Conservation (phyloP, 2,797 vertebrate genomes). For the Microchirus variegatus region DNA sequence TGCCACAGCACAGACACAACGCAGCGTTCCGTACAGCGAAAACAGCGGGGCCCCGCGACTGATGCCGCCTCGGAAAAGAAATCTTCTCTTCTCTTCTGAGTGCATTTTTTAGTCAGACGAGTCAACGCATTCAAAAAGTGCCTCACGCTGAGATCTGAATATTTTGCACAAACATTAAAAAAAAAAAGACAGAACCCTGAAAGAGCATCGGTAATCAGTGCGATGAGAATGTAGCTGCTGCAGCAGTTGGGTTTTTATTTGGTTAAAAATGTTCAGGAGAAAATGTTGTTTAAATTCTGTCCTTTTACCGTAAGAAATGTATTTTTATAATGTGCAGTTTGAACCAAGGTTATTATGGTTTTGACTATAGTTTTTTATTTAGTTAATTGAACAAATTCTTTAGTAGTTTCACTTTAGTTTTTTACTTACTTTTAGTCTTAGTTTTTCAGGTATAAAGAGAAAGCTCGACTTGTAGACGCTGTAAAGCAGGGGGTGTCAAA, state of each 20-base stretch:
- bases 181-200: neutral
- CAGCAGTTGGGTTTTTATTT: no score
- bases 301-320: no score
- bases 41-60: conserved; percentile 20
- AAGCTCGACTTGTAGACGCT: no score
- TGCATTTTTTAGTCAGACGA: conserved; percentile 17
- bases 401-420: no score
- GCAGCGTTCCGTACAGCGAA: conserved; percentile 1
- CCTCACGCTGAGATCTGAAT: conserved; percentile 12
- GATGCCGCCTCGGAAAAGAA: neutral
- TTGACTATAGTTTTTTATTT: no score
- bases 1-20: conserved; percentile 5
- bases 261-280: conserved; percentile 3
- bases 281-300: neutral
- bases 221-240: neutral
- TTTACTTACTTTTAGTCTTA: no score
- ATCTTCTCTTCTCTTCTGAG: conserved; percentile 10
- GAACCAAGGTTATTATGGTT: no score
- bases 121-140: conserved; percentile 12
- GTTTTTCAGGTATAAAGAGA: no score
- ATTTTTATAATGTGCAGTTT: no score
- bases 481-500: no score
- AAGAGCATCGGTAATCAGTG: neutral
- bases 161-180: conserved; percentile 14
- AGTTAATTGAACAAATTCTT: no score